phyloP scores from a whole-genome alignment of 2,113 vertebrate genomes.

The Ctenodactylus gundi region DNA sequence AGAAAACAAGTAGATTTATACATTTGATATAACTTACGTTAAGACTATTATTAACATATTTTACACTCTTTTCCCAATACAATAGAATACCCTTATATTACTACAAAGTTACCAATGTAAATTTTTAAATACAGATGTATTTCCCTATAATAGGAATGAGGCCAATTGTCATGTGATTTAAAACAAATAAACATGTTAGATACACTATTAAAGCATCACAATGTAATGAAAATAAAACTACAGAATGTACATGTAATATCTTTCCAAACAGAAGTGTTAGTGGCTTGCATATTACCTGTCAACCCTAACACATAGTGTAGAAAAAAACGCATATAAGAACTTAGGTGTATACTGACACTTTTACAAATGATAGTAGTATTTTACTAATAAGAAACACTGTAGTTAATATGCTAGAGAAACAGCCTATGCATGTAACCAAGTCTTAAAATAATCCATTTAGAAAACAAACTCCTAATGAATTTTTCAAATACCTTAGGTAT shows the following conservation, averaged over 20 bases:
- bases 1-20: not conserved
- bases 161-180: constrained; percentile 37
- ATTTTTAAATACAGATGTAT: constrained; percentile 29
- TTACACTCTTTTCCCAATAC: not conserved
- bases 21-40: not conserved
- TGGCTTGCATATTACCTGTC: not conserved
- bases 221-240: constrained; percentile 21
- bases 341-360: not conserved
- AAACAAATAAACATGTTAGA: not conserved
- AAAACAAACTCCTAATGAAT: not conserved
- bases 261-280: not conserved
- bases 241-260: not conserved
- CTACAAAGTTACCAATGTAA: not conserved
- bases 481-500: not conserved
- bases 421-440: not conserved
- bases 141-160: not conserved
- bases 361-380: not conserved
- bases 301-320: not conserved
- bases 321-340: constrained; percentile 8
- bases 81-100: not conserved
- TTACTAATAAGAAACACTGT: not conserved
- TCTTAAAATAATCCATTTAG: not conserved
- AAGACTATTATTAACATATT: constrained; percentile 21
- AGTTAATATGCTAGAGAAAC: constrained; percentile 6
- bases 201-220: not conserved